Base-by-base conservation (phyloP, 2,797 vertebrate genomes). In the Distichodus sexfasciatus region DNA sequence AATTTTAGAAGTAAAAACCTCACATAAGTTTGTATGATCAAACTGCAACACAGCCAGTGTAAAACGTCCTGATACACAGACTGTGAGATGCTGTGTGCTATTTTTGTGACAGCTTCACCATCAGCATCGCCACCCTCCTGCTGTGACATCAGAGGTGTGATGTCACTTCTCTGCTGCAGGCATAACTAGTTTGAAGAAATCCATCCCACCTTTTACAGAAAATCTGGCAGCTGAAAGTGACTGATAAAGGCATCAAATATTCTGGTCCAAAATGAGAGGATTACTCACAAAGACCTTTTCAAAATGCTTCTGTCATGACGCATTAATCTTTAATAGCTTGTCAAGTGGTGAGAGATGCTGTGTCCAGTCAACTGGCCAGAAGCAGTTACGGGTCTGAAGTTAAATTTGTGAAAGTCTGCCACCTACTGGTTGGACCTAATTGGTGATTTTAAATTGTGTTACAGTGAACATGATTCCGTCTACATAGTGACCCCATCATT, bases 201-300 rank as follows among this genome's bases (percentile, higher is more conserved):
- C 53, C 38, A 10, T 40, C 12, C 36, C 2, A 7, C 54, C 38
- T 53, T 72, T 66, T 36, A 28, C 9, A 28, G 33, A 23, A 58
- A 24, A 19, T 40, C 6, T 35, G 36, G 36, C 44, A 10, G 31
- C 53, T 46, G 44, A 58, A 73, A 29, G 38, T 62, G 57, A 67
- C 43, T 54, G 64, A 67, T 70, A 63, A 62, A 44, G 28, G 60
- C 41, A 65, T 69, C 29, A n/a, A 33, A 44, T 65, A 58, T 63
- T 63, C 51, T 64, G 43, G 33, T 28, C 58, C 48, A 63, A 63
- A 69, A 74, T 58, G 66, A 50, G 36, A 12, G 51, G 38, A 74
- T 75, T 65, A 69, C 67, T 70, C 61, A 60, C 19, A 65, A 36
- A 31, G 38, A 54, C 61, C 43, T 44, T 69, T 75, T 59, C 35